phyloP scores from a whole-genome alignment of 1,140 invertebrate genomes.

The Tribolium madens region DNA sequence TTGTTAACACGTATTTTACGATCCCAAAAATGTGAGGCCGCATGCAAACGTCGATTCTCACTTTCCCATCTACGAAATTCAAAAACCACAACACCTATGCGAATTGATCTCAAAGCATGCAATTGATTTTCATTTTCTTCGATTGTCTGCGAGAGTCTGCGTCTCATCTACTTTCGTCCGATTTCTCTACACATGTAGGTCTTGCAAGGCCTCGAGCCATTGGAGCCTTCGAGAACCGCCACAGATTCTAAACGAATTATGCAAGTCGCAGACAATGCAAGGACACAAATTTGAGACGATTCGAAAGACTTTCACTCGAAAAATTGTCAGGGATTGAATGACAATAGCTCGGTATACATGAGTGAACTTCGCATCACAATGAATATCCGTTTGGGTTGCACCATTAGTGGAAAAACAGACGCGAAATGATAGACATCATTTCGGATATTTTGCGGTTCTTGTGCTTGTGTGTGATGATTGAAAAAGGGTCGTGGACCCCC shows the following conservation, averaged over 20 bases:
- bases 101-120: background rate
- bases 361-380: constrained; percentile 48
- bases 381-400: constrained; percentile 49
- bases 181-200: constrained; percentile 35
- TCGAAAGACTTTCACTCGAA: background rate
- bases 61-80: too few species aligned
- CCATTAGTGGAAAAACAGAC: constrained; percentile 23
- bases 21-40: too few species aligned
- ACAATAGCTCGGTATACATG: constrained; percentile 31
- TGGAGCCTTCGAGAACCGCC: background rate
- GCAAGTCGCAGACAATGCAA: background rate
- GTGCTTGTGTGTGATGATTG: constrained; percentile 56
- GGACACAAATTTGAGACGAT: background rate
- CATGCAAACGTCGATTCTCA: too few species aligned
- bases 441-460: constrained; percentile 55
- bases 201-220: constrained; percentile 12
- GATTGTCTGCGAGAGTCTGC: constrained; percentile 35
- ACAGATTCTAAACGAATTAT: background rate
- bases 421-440: constrained; percentile 38
- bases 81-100: too few species aligned
- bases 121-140: constrained; percentile 33
- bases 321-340: background rate
- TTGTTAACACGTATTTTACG: background rate
- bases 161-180: constrained; percentile 41
- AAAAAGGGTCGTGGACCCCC: constrained; percentile 50